Evolutionary conservation across 2,113 vertebrate genomes (phyloP), one percentile per base, ranked within the genome.

Genomic region (Cepphus grylle): DNA sequence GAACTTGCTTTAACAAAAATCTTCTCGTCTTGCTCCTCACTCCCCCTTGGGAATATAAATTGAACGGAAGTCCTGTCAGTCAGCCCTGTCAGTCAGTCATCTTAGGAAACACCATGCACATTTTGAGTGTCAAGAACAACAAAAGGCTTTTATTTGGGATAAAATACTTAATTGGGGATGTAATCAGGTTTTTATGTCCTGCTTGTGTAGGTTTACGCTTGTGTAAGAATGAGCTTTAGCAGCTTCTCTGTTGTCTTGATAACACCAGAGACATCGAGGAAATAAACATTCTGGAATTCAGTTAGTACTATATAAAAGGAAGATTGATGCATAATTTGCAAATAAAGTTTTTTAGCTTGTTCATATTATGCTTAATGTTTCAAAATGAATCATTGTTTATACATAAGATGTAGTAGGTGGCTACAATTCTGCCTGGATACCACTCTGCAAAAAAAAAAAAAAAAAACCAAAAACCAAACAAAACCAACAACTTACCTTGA

Each of bases 341-440:
- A 88, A 73, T 93, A 93, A 89, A 93, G 62, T 62, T 94, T 93
- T 91, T 90, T 43, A 73, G 38, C 70, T 88, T 53, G 43, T 87
- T 92, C 62, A 9, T 70, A 58, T 56, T 91, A 38, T 5, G 36
- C 36, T 83, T 90, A 81, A 92, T 74, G 82, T 83, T 93, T 95
- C 82, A 62, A 86, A 96, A 92, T 85, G 66, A 94, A 90, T 95
- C 70, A 76, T 14, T 90, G 84, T 91, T 96, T 88, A 72, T 77
- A 56, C 17, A 9, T 85, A 52, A 77, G 94, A 88, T 32, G 11
- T 61, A 89, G 88, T 84, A 91, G 73, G 91, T 95, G 93, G 73
- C 86, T 94, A 9, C 86, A 95, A 94, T 87, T 95, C 85, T 95
- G 83, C 81, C 67, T 96, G 62, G 88, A 92, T 92, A 76, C 61